Conservation (phyloP, 2,888 invertebrate species). For the Pollenia griseotomentosa region DNA sequence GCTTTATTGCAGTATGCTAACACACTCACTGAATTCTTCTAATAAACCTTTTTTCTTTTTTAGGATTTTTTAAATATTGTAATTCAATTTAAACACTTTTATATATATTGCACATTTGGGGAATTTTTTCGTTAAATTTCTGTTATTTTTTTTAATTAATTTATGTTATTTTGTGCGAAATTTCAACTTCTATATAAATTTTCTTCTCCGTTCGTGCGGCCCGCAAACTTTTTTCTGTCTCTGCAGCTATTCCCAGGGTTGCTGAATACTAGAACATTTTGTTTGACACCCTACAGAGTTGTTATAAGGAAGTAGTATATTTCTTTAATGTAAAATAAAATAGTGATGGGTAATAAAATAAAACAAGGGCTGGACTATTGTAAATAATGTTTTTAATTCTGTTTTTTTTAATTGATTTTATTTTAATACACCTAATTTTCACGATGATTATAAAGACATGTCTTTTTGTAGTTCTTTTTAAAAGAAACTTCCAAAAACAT, state of each 20-base stretch:
- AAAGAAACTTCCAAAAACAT: too few species aligned
- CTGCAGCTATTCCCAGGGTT: constrained; percentile 59
- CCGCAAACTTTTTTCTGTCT: constrained; percentile 70
- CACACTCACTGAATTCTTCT: constrained; percentile 44
- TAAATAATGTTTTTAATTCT: too few species aligned
- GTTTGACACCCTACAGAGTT: constrained; percentile 60
- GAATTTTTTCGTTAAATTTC: constrained; percentile 43
- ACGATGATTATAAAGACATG: too few species aligned
- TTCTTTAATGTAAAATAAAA: background rate
- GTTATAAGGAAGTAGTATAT: constrained; percentile 11
- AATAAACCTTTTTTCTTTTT: constrained; percentile 13
- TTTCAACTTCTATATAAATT: constrained; percentile 46
- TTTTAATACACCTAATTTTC: too few species aligned
- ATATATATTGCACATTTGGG: constrained; percentile 67
- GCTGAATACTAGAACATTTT: constrained; percentile 40
- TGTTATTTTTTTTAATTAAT: constrained; percentile 54
- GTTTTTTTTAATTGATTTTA: too few species aligned
- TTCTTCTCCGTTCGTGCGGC: constrained; percentile 64
- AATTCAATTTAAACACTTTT: constrained; percentile 58
- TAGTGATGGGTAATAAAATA: background rate
- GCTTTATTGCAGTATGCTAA: constrained; percentile 65
- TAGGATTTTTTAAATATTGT: constrained; percentile 11
- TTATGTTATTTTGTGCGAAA: constrained; percentile 70
- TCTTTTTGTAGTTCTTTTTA: too few species aligned
- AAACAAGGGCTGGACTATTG: background rate